phyloP scores from a whole-genome alignment of 2,888 invertebrate genomes.

The Caenorhabditis angaria region DNA sequence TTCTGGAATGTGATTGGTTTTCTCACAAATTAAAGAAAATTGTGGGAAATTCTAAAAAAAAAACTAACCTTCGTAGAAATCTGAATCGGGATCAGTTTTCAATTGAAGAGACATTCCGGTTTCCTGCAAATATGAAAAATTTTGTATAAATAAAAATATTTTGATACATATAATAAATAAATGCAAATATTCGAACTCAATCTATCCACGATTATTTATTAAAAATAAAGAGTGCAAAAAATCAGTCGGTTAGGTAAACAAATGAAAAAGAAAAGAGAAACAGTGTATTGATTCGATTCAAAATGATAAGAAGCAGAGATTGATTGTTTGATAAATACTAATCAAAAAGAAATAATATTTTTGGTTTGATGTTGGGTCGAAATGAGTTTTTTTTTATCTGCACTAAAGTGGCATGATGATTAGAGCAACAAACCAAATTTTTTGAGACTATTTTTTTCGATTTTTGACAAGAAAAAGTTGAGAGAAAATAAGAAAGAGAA shows the following conservation, averaged over 20 bases:
- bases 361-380: neutral
- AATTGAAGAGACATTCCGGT: neutral
- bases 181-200: neutral
- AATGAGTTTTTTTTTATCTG: neutral
- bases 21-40: neutral
- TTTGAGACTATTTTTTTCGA: neutral
- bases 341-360: no score
- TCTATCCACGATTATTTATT: no score
- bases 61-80: neutral
- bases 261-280: neutral
- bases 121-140: neutral
- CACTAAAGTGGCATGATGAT: neutral
- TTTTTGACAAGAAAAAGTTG: neutral
- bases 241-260: neutral
- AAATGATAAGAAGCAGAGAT: constrained; percentile 2
- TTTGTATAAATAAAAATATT: neutral
- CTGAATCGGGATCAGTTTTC: neutral
- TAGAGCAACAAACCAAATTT: neutral
- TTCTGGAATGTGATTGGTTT: constrained; percentile 3
- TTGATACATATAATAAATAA: neutral
- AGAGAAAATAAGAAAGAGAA: neutral
- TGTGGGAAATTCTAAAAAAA: neutral
- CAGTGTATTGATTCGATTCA: neutral
- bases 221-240: neutral
- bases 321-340: neutral